phyloP scores from a whole-genome alignment of 2,113 vertebrate species.

The Apistogramma diplotaenia region DNA sequence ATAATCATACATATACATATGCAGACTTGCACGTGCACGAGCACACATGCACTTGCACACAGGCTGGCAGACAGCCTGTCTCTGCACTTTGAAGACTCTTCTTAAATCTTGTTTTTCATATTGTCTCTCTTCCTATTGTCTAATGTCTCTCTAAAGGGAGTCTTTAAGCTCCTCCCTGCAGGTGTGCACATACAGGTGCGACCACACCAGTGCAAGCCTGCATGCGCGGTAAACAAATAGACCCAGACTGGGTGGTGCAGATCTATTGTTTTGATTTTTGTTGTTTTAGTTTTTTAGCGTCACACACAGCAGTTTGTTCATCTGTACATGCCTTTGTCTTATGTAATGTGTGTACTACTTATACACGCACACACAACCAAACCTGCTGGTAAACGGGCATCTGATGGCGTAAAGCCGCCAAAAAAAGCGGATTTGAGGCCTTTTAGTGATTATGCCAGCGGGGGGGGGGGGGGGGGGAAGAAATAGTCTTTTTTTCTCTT shows the following conservation, averaged over 20 bases:
- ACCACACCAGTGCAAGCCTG: neutral
- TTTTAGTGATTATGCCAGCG: slow-evolving; percentile 23
- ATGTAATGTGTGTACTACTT: neutral
- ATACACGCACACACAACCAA: neutral
- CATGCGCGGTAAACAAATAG: neutral
- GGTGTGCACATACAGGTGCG: slow-evolving; percentile 33
- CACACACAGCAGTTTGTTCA: neutral
- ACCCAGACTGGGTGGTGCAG: neutral
- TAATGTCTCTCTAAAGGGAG: neutral
- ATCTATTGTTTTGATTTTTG: neutral
- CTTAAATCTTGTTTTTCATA: neutral
- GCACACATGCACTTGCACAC: neutral
- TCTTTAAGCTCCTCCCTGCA: slow-evolving; percentile 20
- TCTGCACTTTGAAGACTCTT: neutral
- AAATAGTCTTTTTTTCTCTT: too few species aligned
- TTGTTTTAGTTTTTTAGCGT: slow-evolving; percentile 1
- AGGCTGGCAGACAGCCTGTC: neutral
- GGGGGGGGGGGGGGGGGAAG: too few species aligned
- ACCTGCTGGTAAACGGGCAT: slow-evolving; percentile 3
- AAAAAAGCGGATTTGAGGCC: slow-evolving; percentile 18
- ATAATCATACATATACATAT: neutral
- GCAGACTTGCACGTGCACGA: neutral
- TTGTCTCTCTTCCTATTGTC: neutral
- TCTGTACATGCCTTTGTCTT: neutral
- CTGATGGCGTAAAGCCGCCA: neutral